Base-by-base conservation (phyloP, 2,888 invertebrate species). In the Fragum sueziense region DNA sequence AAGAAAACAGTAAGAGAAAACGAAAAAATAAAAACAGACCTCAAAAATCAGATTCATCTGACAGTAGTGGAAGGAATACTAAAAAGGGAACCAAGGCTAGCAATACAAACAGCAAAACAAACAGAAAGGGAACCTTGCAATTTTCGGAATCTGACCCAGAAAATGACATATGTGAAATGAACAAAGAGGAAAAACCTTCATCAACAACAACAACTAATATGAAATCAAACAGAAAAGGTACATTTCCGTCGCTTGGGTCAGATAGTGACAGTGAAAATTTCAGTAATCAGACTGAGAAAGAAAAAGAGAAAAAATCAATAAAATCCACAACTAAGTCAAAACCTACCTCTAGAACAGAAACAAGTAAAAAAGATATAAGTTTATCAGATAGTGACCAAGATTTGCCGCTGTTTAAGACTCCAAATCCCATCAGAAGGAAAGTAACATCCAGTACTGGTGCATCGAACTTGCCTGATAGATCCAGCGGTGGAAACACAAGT, bases 351-450 rank as follows among this genome's bases (percentile, higher is more conserved):
- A n/a, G n/a, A n/a, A n/a, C n/a, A n/a, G 47, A 47, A 47, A 14
- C n/a, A 2, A 47, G n/a, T 20, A 14, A 47, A n/a, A 47, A 47
- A 47, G 47, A 47, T 47, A 14, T 47, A 2, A 47, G 47, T 47
- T 47, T 47, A n/a, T 9, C 47, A 9, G n/a, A 47, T 14, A 47
- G 17, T 47, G 67, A 67, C 59, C 20, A 17, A 59, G 74, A 70
- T 20, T 41, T 47, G 9, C 20, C 61, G 11, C 41, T 80, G 31
- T 80, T 80, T 68, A 80, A 80, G 73, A 80, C 80, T 14, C 80
- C 76, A 59, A 80, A 74, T n/a, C 70, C 73, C 11, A 25, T 76
- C 0, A 70, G 76, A 34, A 79, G 68, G 25, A 74, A 22, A 11
- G 33, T 31, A 20, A 29, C n/a, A 34, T 7, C 54, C 6, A 20